Conservation (phyloP, 2,113 vertebrate species). For the Catharus fuscescens region DNA sequence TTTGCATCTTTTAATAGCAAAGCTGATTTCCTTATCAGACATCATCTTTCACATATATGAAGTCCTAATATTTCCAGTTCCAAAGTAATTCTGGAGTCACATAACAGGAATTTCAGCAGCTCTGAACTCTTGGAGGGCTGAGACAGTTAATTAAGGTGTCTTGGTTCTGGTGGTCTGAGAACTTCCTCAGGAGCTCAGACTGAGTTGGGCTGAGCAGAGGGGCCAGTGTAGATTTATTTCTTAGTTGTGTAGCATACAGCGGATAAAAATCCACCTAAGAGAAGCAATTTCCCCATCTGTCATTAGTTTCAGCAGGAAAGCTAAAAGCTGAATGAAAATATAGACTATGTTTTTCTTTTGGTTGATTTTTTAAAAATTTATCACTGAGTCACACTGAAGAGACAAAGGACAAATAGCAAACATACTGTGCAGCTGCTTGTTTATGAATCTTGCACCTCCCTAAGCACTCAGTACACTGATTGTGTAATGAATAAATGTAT, state of each 20-base stretch:
- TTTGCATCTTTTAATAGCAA: conserved; percentile 9
- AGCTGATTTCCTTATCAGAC: neutral
- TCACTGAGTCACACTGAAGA: neutral
- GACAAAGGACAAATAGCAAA: neutral
- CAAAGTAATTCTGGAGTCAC: neutral
- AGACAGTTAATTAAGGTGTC: neutral
- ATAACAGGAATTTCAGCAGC: neutral
- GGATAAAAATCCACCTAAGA: neutral
- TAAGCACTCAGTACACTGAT: neutral
- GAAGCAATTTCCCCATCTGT: neutral
- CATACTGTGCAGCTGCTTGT: neutral
- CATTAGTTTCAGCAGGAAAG: neutral
- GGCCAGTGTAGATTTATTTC: neutral
- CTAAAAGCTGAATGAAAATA: neutral
- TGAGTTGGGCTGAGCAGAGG: neutral
- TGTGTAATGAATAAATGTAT: neutral
- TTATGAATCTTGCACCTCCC: neutral
- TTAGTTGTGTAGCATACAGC: neutral
- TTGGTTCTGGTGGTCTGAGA: neutral
- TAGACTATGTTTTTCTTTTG: neutral
- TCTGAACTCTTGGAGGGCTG: neutral
- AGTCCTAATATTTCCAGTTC: neutral
- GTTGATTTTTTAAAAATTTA: neutral
- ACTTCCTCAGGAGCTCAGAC: neutral
- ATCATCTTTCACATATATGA: neutral